Evolutionary conservation across 2,113 vertebrate genomes (phyloP), one percentile per base, ranked within the genome.

Genomic region (Todiramphus saurophagus): DNA sequence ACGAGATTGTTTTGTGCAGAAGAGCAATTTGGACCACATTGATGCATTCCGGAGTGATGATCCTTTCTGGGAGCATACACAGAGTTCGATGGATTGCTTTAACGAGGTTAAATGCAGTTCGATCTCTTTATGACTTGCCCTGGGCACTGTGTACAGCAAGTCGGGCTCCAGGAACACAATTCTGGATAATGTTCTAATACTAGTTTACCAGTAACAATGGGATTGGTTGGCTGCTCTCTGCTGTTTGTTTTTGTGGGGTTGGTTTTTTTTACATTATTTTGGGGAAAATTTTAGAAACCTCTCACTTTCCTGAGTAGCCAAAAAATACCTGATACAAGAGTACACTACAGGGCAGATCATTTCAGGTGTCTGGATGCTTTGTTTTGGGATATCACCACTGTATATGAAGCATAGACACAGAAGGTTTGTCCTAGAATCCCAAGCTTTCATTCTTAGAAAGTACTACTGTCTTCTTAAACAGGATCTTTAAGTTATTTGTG

Each of bases 41-140:
- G 53, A 41, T 60, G 63, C 68, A n/a, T 5, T 41, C 12, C 15
- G n/a, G 62, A 77, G 46, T 0, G 14, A 30, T 5, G 83, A 86
- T 82, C 64, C 53, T 48, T 89, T 87, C 39, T 51, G 33, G 72
- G 15, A 93, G 84, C 66, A 56, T 3, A 56, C 81, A 39, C 78
- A 69, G 73, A 35, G 80, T 27, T 89, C 23, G 3, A 97, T 96
- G 87, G 63, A 94, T 93, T 51, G 62, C 86, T 95, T 91, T 93
- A 93, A 93, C 1, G 35, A 35, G 60, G 58, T 96, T 97, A 97
- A 98, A 93, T 35, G 86, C 69, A 67, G 44, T 96, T 98, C 76
- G 79, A 97, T 96, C 50, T 66, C 64, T 68, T 50, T 19, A 17
- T 1, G 10, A 31, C 48, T 87, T 55, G 95, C 97, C 93, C 55